A percentile compares a stretch with the other conserved stretches of the same genome.
Conservation (phyloP, 2,888 invertebrate genomes). For the Hirtodrosophila confusa region DNA sequence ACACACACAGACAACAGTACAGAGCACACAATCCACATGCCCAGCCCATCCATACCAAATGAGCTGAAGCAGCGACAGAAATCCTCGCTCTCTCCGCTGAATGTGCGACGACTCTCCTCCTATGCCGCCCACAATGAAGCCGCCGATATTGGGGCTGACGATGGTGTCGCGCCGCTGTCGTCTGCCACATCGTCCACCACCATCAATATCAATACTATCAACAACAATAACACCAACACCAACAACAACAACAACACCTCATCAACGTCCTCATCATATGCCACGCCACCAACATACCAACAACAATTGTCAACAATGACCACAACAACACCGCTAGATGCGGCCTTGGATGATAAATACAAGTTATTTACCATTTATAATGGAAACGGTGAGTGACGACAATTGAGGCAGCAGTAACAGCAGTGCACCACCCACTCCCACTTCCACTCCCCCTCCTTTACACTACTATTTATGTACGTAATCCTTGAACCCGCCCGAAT, state of each 20-base stretch:
- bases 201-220: conserved; percentile 54
- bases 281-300: conserved; percentile 75
- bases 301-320: conserved; percentile 75
- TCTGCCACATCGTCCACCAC: conserved; percentile 54
- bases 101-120: conserved; percentile 62
- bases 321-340: conserved; percentile 69
- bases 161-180: conserved; percentile 33
- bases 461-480: no score
- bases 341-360: conserved; percentile 83
- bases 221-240: conserved; percentile 34
- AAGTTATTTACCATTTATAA: conserved; percentile 84
- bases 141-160: conserved; percentile 47
- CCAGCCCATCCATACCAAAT: conserved; percentile 50
- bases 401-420: conserved; percentile 13
- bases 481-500: no score
- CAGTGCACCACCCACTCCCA: neutral
- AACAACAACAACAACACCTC: conserved; percentile 58
- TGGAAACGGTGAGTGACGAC: conserved; percentile 84
- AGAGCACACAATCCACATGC: conserved; percentile 33
- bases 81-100: conserved; percentile 55
- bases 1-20: conserved; percentile 39
- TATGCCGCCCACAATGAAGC: conserved; percentile 61
- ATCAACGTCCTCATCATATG: conserved; percentile 72
- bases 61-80: conserved; percentile 73
- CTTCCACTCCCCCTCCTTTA: no score